Evolutionary conservation across 2,888 invertebrate genomes (phyloP).

Genomic region (Rhyacophila evoluta): DNA sequence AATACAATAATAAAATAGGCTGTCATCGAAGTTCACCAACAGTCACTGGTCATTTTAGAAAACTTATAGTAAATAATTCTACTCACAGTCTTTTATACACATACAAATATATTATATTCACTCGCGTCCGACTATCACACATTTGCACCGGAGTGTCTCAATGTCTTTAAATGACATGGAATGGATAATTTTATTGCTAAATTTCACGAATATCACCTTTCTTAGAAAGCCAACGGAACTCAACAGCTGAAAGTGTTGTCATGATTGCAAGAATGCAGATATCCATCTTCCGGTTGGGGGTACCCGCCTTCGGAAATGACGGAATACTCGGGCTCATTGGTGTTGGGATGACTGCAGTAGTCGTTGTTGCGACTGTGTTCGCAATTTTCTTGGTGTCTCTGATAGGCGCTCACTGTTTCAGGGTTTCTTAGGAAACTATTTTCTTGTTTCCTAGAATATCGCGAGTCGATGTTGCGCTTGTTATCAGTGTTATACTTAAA

Average conservation of each 20-base stretch:
- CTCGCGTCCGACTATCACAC: slow-evolving; percentile 51
- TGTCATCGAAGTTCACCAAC: slow-evolving; percentile 36
- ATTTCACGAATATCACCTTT: slow-evolving; percentile 70
- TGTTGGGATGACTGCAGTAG: slow-evolving; percentile 58
- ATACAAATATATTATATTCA: slow-evolving; percentile 45
- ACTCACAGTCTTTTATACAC: slow-evolving; percentile 52
- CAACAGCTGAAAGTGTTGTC: slow-evolving; percentile 71
- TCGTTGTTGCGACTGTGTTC: slow-evolving; percentile 61
- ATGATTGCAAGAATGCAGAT: slow-evolving; percentile 65
- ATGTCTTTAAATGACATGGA: slow-evolving; percentile 60
- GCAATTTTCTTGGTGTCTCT: slow-evolving; percentile 58
- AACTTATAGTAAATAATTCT: slow-evolving; percentile 42
- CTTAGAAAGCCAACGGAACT: slow-evolving; percentile 61
- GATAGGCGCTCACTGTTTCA: slow-evolving; percentile 65
- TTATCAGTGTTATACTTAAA: slow-evolving; percentile 67
- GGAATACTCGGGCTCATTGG: slow-evolving; percentile 69
- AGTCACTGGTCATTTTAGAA: slow-evolving; percentile 54
- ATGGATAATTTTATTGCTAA: slow-evolving; percentile 71
- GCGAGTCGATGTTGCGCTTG: slow-evolving; percentile 68
- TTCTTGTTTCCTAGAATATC: slow-evolving; percentile 69
- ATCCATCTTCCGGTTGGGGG: slow-evolving; percentile 61
- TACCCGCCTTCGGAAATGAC: slow-evolving; percentile 66
- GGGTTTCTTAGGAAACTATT: slow-evolving; percentile 68
- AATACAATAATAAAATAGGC: slow-evolving; percentile 48
- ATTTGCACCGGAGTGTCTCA: slow-evolving; percentile 50